phyloP scores from a whole-genome alignment of 2,113 vertebrate genomes.

The Dascyllus trimaculatus region DNA sequence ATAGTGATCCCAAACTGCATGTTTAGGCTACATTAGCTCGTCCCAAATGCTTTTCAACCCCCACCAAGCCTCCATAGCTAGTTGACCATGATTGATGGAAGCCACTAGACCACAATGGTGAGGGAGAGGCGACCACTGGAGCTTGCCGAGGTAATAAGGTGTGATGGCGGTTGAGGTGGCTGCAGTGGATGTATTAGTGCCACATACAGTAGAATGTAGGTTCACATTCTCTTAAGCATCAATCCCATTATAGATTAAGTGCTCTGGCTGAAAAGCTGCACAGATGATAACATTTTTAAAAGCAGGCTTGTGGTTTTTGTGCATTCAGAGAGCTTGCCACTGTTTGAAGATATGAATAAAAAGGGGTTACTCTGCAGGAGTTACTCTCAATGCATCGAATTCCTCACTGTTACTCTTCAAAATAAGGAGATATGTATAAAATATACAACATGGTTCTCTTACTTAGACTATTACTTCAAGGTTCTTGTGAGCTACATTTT shows the following conservation, averaged over 20 bases:
- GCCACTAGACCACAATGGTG: constrained; percentile 38
- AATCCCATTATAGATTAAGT: constrained; percentile 44
- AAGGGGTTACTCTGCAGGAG: neutral
- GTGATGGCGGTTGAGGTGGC: constrained; percentile 63
- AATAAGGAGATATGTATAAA: too few relatives aligned
- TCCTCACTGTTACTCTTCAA: neutral
- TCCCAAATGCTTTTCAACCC: constrained; percentile 29
- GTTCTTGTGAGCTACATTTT: neutral
- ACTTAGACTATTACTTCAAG: neutral
- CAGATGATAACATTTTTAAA: constrained; percentile 1
- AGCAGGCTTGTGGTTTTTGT: constrained; percentile 18
- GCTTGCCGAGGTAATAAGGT: constrained; percentile 69
- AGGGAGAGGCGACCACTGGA: constrained; percentile 64
- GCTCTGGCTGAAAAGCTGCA: neutral
- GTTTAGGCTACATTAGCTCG: constrained; percentile 33
- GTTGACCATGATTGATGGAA: constrained; percentile 77
- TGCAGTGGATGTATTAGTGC: constrained; percentile 58
- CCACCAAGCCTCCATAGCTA: constrained; percentile 44
- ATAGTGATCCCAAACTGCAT: constrained; percentile 1
- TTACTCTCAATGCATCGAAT: neutral
- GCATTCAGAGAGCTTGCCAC: constrained; percentile 21
- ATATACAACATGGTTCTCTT: too few relatives aligned
- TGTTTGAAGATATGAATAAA: neutral
- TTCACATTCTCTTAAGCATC: constrained; percentile 53
- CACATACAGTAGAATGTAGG: constrained; percentile 42